Evolutionary conservation across 2,113 vertebrate species (phyloP).

Genomic region (Platanista minor): DNA sequence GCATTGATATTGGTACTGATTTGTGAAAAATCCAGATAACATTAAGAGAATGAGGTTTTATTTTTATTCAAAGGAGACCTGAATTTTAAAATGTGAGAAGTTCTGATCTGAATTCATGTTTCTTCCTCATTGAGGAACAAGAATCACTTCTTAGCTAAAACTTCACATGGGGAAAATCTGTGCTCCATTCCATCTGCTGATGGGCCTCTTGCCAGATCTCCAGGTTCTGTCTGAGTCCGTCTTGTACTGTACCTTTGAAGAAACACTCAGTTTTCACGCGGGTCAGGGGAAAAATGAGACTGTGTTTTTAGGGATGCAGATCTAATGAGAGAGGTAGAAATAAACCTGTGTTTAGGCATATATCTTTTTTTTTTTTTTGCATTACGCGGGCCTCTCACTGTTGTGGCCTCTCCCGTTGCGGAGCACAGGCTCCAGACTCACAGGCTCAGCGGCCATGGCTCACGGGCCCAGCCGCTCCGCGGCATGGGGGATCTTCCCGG

Average conservation of each 20-base stretch:
- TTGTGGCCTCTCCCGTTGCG: no score
- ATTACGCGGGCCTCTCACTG: no score
- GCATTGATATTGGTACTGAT: not conserved
- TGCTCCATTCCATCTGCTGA: not conserved
- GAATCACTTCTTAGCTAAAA: not conserved
- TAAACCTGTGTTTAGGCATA: not conserved
- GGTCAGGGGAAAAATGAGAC: not conserved
- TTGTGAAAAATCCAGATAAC: not conserved
- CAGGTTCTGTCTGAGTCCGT: not conserved
- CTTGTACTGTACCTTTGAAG: not conserved
- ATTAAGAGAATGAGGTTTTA: not conserved
- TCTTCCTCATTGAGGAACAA: not conserved
- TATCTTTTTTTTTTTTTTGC: no score
- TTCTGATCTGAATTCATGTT: not conserved
- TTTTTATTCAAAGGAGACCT: not conserved
- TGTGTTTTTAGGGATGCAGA: not conserved
- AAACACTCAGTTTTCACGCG: not conserved
- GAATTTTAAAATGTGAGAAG: not conserved
- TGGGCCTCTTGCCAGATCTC: not conserved
- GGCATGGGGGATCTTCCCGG: no score
- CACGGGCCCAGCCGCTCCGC: no score
- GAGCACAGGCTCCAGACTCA: no score
- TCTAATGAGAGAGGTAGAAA: not conserved
- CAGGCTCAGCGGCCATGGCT: no score
- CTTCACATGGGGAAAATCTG: not conserved